Percentiles rank a stretch among this genome's conserved stretches.
Conservation (phyloP, 1,140 invertebrate species). For the Dendroctonus valens region DNA sequence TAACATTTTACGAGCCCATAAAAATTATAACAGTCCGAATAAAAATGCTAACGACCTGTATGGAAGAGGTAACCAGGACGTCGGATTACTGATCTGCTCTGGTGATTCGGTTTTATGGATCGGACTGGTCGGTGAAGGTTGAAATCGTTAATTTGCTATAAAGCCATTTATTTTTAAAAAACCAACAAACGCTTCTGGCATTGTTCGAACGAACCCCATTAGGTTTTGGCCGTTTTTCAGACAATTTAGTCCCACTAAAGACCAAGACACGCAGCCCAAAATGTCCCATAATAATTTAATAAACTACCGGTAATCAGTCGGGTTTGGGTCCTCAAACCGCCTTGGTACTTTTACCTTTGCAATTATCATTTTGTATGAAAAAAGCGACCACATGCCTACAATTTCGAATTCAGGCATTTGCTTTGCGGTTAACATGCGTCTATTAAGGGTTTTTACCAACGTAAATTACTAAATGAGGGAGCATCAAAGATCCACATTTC, state of each 20-base stretch:
- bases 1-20: slow-evolving; percentile 22
- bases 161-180: too few relatives aligned
- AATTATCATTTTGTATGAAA: slow-evolving; percentile 2
- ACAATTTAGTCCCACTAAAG: too few relatives aligned
- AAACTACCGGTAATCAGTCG: slow-evolving; percentile 1
- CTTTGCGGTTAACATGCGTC: background rate
- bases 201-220: too few relatives aligned
- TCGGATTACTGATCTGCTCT: too few relatives aligned
- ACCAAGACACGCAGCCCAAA: slow-evolving; percentile 9
- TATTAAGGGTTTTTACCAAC: background rate
- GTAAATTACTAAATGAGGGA: background rate
- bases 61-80: background rate
- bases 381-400: slow-evolving; percentile 5
- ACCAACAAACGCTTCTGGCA: too few relatives aligned
- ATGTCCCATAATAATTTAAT: slow-evolving; percentile 20
- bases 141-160: too few relatives aligned
- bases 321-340: slow-evolving; percentile 2
- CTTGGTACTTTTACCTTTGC: background rate
- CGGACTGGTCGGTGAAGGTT: too few relatives aligned
- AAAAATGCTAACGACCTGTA: slow-evolving; percentile 27
- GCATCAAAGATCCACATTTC: slow-evolving; percentile 1
- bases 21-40: slow-evolving; percentile 25
- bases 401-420: background rate
- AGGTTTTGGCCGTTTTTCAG: too few relatives aligned
- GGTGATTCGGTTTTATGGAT: too few relatives aligned